These are phyloP conservation scores for Hephaestus fuliginosus DNA, from an alignment of 2,797 vertebrate genomes.

Conservation along the genomic window DNA sequence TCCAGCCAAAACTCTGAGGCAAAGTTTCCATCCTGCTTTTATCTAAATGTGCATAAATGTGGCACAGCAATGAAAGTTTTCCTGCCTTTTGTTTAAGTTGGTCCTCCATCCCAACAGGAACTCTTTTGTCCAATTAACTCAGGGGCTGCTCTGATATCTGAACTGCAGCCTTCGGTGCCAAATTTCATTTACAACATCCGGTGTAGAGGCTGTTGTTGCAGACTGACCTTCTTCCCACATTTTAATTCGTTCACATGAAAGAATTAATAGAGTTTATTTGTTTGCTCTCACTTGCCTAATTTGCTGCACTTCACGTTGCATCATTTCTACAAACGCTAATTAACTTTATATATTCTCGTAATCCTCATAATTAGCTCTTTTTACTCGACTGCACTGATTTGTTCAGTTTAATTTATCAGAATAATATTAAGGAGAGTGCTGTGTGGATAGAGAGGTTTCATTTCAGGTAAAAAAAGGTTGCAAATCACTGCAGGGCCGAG, in stretches of 20 bases:
- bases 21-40: constrained; percentile 15
- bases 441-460: neutral
- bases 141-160: constrained; percentile 5
- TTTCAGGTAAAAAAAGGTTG: neutral
- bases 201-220: neutral
- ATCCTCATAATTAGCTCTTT: constrained; percentile 19
- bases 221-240: constrained; percentile 9
- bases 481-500: neutral
- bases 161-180: neutral
- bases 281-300: neutral
- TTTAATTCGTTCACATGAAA: constrained; percentile 1
- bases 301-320: neutral
- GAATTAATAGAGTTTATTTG: neutral
- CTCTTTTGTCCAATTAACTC: constrained; percentile 8
- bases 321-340: constrained; percentile 15
- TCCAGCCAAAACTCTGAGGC: neutral
- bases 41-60: constrained; percentile 4
- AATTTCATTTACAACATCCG: neutral
- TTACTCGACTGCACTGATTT: neutral
- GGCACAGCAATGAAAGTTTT: neutral
- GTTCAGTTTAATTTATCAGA: neutral
- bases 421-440: neutral
- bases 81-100: constrained; percentile 11
- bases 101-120: constrained; percentile 3
- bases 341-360: neutral